Evolutionary conservation across 2,888 invertebrate species (phyloP).

Genomic region (Blastobasis lacticolella): DNA sequence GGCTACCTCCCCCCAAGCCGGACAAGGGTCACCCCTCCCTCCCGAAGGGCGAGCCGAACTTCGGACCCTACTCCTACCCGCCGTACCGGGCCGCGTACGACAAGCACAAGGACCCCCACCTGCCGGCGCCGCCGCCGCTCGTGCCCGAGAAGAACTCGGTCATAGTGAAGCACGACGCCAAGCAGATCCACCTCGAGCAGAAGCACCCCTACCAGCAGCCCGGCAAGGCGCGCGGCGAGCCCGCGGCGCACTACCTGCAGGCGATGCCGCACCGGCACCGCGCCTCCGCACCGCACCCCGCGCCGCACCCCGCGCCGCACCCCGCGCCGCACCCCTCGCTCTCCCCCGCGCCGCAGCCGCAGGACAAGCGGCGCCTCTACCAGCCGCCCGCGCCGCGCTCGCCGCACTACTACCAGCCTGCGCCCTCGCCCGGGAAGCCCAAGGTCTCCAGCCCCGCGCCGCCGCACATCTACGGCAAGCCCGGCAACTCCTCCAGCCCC

Average conservation of each 20-base stretch:
- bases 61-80: conserved; percentile 79
- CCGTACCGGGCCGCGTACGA: conserved; percentile 73
- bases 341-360: conserved; percentile 29
- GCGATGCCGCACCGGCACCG: conserved; percentile 64
- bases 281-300: conserved; percentile 69
- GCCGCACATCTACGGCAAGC: conserved; percentile 83
- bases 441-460: conserved; percentile 87
- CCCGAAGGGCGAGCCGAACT: conserved; percentile 80
- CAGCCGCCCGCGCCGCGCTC: conserved; percentile 58
- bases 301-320: conserved; percentile 67
- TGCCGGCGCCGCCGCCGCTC: conserved; percentile 80
- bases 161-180: conserved; percentile 85
- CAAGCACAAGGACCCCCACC: conserved; percentile 76
- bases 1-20: conserved; percentile 43
- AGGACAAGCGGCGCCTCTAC: conserved; percentile 49
- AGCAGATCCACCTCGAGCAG: conserved; percentile 76
- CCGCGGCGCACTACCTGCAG: conserved; percentile 71
- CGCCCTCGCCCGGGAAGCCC: conserved; percentile 66
- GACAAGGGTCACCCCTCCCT: conserved; percentile 53
- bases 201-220: conserved; percentile 60
- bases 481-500: conserved; percentile 64
- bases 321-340: conserved; percentile 43
- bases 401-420: conserved; percentile 64
- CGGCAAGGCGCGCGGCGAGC: conserved; percentile 73
- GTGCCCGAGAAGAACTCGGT: conserved; percentile 84